Evolutionary conservation across 2,113 vertebrate species (phyloP), one percentile per base, ranked within the genome.

Genomic region (Gymnocephalus cernua): DNA sequence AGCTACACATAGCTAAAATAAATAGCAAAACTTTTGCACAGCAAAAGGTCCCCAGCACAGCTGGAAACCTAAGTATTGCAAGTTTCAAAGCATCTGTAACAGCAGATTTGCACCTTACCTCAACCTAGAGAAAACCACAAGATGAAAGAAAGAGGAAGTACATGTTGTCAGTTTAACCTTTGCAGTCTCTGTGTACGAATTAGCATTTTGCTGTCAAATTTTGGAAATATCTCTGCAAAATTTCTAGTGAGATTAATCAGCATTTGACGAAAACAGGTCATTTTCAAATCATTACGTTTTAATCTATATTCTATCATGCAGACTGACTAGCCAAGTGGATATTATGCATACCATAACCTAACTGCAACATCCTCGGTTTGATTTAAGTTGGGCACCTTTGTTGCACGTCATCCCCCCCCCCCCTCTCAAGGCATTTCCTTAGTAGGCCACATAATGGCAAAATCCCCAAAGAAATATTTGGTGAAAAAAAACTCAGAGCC

Each of bases 111-210:
- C 85, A 74, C 64, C 18, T 23, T 8, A 83, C 71, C 53, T 47
- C 78, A 73, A 32, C 35, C 27, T 15, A 21, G 4, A 74, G 14
- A 45, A 82, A 88, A 59, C 81, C 83, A 89, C 72, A 74, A n/a
- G n/a, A 21, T 70, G 32, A 86, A 57, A 80, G 41, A 3, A 68
- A 77, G 68, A 9, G 82, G 85, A 92, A 88, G 74, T n/a, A 15
- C 9, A 12, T 21, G 47, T 9, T 54, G 77, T 66, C 12, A 27
- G 2, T 67, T 70, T 44, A 67, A 73, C 41, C 23, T 79, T 79
- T 81, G 62, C 74, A 71, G 57, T 10, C 7, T 25, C 13, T 27
- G 18, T 50, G 65, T 51, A 68, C 32, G 35, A n/a, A 19, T 4
- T 2, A 61, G 23, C 18, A 35, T 6, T 25, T 59, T 6, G 2